Evolutionary conservation across 1,140 invertebrate species (phyloP), one percentile per base, ranked within the genome.

Genomic region (Pygmarrhopalites habei): DNA sequence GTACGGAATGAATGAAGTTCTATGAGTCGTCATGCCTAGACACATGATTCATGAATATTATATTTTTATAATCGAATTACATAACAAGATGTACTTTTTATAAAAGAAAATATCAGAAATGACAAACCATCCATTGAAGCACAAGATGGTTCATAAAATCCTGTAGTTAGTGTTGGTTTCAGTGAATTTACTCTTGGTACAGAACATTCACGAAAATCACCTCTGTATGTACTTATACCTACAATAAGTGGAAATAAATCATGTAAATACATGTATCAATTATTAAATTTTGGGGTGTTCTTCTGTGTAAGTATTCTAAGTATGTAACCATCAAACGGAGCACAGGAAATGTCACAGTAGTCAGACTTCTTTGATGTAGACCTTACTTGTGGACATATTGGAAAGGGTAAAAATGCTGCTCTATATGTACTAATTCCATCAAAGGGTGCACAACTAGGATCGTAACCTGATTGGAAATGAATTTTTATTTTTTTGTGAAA

Each of bases 241-340:
- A n/a, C n/a, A n/a, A n/a, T n/a, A n/a, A n/a, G n/a, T n/a, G n/a
- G n/a, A n/a, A n/a, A n/a, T n/a, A n/a, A n/a, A n/a, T n/a, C n/a
- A n/a, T n/a, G n/a, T n/a, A n/a, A n/a, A n/a, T n/a, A n/a, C n/a
- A n/a, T n/a, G n/a, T n/a, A n/a, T n/a, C n/a, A n/a, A n/a, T n/a
- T n/a, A n/a, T n/a, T n/a, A n/a, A n/a, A n/a, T n/a, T n/a, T n/a
- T n/a, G n/a, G n/a, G n/a, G n/a, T n/a, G n/a, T n/a, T n/a, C n/a
- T n/a, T n/a, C n/a, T n/a, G n/a, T n/a, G n/a, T n/a, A n/a, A n/a
- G n/a, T n/a, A n/a, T n/a, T n/a, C n/a, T n/a, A n/a, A n/a, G n/a
- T n/a, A n/a, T n/a, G n/a, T n/a, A n/a, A n/a, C 66, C 66, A 25
- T 68, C 66, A 35, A 68, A 25, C 30, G 58, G 58, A 1, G 62